Percentiles rank a stretch among this genome's conserved stretches.
Conservation (phyloP, 2,797 vertebrate species). For the Betta splendens region DNA sequence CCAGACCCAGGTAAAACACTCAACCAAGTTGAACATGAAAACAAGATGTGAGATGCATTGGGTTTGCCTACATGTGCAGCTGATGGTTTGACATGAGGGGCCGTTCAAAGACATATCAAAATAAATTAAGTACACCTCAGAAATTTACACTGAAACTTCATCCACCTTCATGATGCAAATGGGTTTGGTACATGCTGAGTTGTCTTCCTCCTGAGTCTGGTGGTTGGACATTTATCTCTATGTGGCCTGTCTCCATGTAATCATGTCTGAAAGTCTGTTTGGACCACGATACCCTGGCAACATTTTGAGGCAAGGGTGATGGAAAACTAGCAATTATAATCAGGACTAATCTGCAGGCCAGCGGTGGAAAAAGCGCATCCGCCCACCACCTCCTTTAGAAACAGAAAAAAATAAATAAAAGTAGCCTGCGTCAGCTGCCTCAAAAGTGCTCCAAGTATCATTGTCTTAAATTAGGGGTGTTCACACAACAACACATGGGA, state of each 20-base stretch:
- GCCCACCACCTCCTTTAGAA: slow-evolving; percentile 17
- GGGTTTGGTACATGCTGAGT: background rate
- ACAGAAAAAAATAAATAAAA: slow-evolving; percentile 39
- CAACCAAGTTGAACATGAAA: slow-evolving; percentile 33
- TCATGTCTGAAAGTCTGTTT: slow-evolving; percentile 53
- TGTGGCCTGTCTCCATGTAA: slow-evolving; percentile 54
- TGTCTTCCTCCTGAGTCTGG: slow-evolving; percentile 43
- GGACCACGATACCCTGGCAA: slow-evolving; percentile 60
- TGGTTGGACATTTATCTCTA: slow-evolving; percentile 43
- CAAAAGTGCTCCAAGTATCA: slow-evolving; percentile 66
- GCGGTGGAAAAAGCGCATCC: slow-evolving; percentile 27
- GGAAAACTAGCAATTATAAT: slow-evolving; percentile 42
- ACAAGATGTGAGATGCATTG: slow-evolving; percentile 31
- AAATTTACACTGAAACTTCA: slow-evolving; percentile 38
- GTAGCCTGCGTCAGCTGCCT: slow-evolving; percentile 57
- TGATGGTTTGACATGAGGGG: slow-evolving; percentile 25
- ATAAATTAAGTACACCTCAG: slow-evolving; percentile 40
- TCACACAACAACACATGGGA: slow-evolving; percentile 75
- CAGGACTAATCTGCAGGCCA: slow-evolving; percentile 31
- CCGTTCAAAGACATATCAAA: slow-evolving; percentile 33
- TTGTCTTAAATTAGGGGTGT: slow-evolving; percentile 63
- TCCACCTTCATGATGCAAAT: slow-evolving; percentile 23
- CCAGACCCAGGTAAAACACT: slow-evolving; percentile 61
- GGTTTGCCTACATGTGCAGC: slow-evolving; percentile 31
- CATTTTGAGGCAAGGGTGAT: slow-evolving; percentile 70